Percentiles rank a stretch among this genome's conserved stretches.
phyloP scores from a whole-genome alignment of 2,797 vertebrate species.

The Clamator glandarius region DNA sequence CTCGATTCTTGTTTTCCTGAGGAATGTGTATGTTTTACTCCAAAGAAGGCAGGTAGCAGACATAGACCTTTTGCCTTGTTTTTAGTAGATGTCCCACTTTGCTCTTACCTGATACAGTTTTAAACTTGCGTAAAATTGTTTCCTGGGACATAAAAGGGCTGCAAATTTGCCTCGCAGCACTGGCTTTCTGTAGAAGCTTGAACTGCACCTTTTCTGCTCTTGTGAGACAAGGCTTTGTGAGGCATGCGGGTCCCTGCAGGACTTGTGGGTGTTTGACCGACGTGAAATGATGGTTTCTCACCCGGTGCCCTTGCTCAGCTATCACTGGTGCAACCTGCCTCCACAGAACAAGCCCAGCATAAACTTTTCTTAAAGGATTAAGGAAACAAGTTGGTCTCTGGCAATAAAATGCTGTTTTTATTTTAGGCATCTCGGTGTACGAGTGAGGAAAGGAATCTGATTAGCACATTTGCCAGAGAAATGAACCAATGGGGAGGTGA shows the following conservation, averaged over 20 bases:
- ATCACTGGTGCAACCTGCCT: not conserved
- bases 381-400: constrained; percentile 1
- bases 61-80: not conserved
- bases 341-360: not conserved
- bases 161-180: not conserved
- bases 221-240: not conserved
- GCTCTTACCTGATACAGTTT: not conserved
- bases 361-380: not conserved
- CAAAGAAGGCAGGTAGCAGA: not conserved
- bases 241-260: not conserved
- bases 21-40: not conserved
- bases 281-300: not conserved
- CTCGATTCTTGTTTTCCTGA: not conserved
- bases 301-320: not conserved
- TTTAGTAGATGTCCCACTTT: not conserved
- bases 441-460: constrained; percentile 37
- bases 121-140: not conserved
- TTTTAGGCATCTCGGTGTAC: constrained; percentile 24
- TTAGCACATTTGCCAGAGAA: constrained; percentile 37
- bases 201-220: not conserved
- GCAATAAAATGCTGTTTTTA: constrained; percentile 16
- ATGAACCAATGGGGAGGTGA: constrained; percentile 47
- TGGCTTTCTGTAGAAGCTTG: not conserved
- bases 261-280: not conserved
- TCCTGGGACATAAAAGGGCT: not conserved